Conservation (phyloP, 2,113 vertebrate species). For the Prunella fulvescens region DNA sequence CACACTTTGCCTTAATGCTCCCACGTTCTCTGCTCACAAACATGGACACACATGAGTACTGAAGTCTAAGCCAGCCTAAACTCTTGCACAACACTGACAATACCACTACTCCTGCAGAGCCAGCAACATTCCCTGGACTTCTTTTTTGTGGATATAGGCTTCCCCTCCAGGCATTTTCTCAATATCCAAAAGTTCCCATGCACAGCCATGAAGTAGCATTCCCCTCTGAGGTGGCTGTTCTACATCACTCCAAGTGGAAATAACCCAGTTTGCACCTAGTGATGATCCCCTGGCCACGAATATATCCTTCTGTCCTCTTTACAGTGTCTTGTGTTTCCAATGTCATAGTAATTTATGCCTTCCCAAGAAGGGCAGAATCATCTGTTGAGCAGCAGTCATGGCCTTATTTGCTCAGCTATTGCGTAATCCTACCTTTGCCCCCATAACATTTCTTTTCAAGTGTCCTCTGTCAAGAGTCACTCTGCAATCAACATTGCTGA, state of each 20-base stretch:
- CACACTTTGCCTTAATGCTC: background rate
- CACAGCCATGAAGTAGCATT: background rate
- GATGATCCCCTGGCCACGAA: background rate
- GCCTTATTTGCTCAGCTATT: constrained; percentile 10
- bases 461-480: constrained; percentile 42
- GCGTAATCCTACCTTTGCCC: constrained; percentile 32
- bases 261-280: background rate
- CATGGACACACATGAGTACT: background rate
- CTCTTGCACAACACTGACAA: background rate
- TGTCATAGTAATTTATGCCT: background rate
- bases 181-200: background rate
- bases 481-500: constrained; percentile 66
- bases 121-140: background rate
- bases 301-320: background rate
- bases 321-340: background rate
- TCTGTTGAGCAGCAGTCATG: background rate
- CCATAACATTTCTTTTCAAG: constrained; percentile 1
- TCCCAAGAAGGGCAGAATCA: background rate
- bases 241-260: background rate
- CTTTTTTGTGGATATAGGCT: background rate
- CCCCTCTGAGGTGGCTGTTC: background rate
- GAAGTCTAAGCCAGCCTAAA: background rate
- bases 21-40: background rate
- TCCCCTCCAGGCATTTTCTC: background rate
- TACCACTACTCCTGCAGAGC: background rate